phyloP scores from a whole-genome alignment of 1,140 invertebrate species.

The Ceratoteleas bidentatus region DNA sequence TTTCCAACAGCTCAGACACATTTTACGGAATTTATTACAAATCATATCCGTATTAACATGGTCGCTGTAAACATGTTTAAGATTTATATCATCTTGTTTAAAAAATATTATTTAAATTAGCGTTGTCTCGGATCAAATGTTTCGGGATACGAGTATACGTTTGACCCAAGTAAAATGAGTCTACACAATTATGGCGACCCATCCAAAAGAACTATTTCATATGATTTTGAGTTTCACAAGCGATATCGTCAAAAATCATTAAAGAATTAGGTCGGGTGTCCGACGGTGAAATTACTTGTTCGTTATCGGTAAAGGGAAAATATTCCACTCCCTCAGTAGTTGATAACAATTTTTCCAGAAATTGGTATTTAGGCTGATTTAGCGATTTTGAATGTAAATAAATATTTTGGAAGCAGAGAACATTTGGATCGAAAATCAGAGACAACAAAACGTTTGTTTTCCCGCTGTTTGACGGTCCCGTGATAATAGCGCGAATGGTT shows the following conservation, averaged over 20 bases:
- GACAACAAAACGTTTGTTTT: slow-evolving; percentile 75
- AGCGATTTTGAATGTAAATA: slow-evolving; percentile 76
- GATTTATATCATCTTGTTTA: slow-evolving; percentile 75
- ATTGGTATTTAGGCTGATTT: slow-evolving; percentile 69
- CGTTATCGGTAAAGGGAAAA: slow-evolving; percentile 48
- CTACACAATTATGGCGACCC: slow-evolving; percentile 70
- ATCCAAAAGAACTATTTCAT: slow-evolving; percentile 74
- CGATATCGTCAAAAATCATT: slow-evolving; percentile 76
- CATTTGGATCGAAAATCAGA: slow-evolving; percentile 69
- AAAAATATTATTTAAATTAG: slow-evolving; percentile 77
- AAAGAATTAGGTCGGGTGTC: slow-evolving; percentile 69
- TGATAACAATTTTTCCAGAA: slow-evolving; percentile 67
- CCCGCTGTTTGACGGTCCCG: slow-evolving; percentile 70
- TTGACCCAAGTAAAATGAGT: slow-evolving; percentile 76
- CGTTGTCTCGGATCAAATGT: slow-evolving; percentile 75
- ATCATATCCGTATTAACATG: slow-evolving; percentile 74
- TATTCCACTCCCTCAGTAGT: slow-evolving; percentile 7
- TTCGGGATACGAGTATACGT: slow-evolving; percentile 76
- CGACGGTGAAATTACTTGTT: slow-evolving; percentile 67
- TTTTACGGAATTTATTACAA: slow-evolving; percentile 70
- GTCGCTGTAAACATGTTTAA: slow-evolving; percentile 76
- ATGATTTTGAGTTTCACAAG: slow-evolving; percentile 73
- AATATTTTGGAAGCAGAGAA: slow-evolving; percentile 74
- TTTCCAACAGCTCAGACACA: slow-evolving; percentile 68
- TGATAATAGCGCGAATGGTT: slow-evolving; percentile 63